phyloP scores from a whole-genome alignment of 2,797 vertebrate species.

The Ctenosaura bakeri region DNA sequence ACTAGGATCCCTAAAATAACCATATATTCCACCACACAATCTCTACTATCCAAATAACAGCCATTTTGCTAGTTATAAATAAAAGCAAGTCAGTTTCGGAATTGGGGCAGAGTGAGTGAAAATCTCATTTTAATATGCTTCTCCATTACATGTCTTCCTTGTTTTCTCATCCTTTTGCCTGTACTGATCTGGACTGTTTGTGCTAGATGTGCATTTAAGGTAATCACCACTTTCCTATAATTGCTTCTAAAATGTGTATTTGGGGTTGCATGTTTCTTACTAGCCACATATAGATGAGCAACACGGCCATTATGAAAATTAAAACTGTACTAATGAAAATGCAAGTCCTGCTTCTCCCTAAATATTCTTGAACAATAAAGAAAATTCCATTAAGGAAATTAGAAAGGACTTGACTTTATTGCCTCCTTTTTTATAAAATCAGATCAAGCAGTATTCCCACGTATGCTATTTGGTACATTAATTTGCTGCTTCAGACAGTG shows the following conservation, averaged over 20 bases:
- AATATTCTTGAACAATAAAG: conserved; percentile 43
- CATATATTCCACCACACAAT: background rate
- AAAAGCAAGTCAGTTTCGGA: background rate
- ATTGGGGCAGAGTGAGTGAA: background rate
- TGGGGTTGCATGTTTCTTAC: conserved; percentile 25
- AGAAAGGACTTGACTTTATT: conserved; percentile 43
- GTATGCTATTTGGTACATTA: conserved; percentile 31
- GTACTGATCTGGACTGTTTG: background rate
- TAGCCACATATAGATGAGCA: conserved; percentile 28
- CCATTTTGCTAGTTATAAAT: conserved; percentile 19
- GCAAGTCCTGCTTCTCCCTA: background rate
- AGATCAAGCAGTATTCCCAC: conserved; percentile 38
- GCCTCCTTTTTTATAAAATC: conserved; percentile 14
- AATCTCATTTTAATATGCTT: conserved; percentile 8
- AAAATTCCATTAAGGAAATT: conserved; percentile 35
- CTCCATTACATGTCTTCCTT: background rate
- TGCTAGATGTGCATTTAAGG: conserved; percentile 1
- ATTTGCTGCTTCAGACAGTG: conserved; percentile 43
- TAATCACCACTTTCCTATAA: conserved; percentile 27
- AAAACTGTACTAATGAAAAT: conserved; percentile 46
- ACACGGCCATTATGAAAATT: conserved; percentile 4
- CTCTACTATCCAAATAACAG: background rate
- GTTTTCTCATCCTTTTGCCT: background rate
- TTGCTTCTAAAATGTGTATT: conserved; percentile 26
- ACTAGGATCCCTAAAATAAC: background rate